These are phyloP conservation scores for Nixonia krombeini DNA, from an alignment of 1,140 invertebrate genomes.

Conservation along the genomic window DNA sequence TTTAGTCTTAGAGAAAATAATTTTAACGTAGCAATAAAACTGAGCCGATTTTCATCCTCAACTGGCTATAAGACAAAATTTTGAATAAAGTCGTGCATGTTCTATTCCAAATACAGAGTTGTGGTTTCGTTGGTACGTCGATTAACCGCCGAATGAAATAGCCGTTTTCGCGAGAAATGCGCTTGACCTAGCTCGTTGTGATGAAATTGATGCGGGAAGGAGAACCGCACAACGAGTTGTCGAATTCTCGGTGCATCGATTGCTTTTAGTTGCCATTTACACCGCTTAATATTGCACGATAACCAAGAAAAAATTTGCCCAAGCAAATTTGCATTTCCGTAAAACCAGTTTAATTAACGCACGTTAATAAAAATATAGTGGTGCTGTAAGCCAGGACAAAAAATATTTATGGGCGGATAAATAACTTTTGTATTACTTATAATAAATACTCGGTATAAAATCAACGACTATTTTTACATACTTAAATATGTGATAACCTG, in stretches of 20 bases:
- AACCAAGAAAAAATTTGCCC: slow-evolving; percentile 38
- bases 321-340: no score
- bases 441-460: no score
- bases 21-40: no score
- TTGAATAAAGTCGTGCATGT: slow-evolving; percentile 26
- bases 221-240: slow-evolving; percentile 44
- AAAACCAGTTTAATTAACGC: no score
- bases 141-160: slow-evolving; percentile 52
- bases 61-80: slow-evolving; percentile 21
- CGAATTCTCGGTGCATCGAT: slow-evolving; percentile 55
- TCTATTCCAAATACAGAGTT: slow-evolving; percentile 34
- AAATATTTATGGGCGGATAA: no score
- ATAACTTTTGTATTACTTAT: no score
- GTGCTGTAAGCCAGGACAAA: no score
- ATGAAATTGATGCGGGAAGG: slow-evolving; percentile 55
- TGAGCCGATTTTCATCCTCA: background rate
- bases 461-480: no score
- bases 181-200: slow-evolving; percentile 47
- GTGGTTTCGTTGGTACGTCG: slow-evolving; percentile 35
- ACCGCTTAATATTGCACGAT: slow-evolving; percentile 42
- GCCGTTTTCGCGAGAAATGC: slow-evolving; percentile 41
- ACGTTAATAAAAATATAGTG: no score
- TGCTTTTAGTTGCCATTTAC: slow-evolving; percentile 57
- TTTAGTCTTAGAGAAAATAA: no score
- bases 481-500: no score